A percentile compares a stretch with the other conserved stretches of the same genome.
These are phyloP conservation scores for Hycleus cichorii DNA, from an alignment of 1,140 invertebrate species.

Conservation along the genomic window DNA sequence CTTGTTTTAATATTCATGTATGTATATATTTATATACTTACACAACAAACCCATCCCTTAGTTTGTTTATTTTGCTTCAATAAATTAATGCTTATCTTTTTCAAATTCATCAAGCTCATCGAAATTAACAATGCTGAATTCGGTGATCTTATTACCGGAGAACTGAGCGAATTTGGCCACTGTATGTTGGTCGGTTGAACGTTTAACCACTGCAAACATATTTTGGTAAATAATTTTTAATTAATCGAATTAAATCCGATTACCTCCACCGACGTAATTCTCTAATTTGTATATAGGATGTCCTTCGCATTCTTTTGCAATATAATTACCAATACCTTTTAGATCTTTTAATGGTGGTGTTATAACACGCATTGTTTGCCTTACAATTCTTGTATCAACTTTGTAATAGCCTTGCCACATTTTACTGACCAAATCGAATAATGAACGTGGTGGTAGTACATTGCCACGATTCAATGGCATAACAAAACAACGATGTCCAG, in stretches of 20 bases:
- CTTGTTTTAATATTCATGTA: too few relatives aligned
- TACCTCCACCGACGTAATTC: conserved; percentile 51
- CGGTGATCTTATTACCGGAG: conserved; percentile 62
- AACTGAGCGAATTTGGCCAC: conserved; percentile 63
- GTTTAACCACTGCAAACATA: conserved; percentile 59
- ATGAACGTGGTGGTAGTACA: conserved; percentile 67
- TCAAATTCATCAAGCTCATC: conserved; percentile 44
- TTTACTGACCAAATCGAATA: conserved; percentile 73
- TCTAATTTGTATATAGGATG: conserved; percentile 69
- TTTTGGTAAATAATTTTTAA: too few relatives aligned
- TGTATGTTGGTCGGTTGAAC: conserved; percentile 48
- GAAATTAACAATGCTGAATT: conserved; percentile 66
- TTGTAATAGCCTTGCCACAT: conserved; percentile 78
- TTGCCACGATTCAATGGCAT: conserved; percentile 75
- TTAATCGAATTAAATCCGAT: conserved; percentile 3
- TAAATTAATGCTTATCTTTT: conserved; percentile 11
- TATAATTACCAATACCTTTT: conserved; percentile 57
- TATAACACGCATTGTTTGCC: conserved; percentile 70
- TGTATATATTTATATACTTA: too few relatives aligned
- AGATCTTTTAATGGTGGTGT: conserved; percentile 62
- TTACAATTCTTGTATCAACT: conserved; percentile 68
- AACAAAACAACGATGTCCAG: conserved; percentile 71
- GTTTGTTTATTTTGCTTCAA: neutral
- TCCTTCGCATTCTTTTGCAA: conserved; percentile 60
- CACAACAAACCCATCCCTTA: too few relatives aligned